Conservation (phyloP, 2,113 vertebrate species). For the Rhinogobius similis region DNA sequence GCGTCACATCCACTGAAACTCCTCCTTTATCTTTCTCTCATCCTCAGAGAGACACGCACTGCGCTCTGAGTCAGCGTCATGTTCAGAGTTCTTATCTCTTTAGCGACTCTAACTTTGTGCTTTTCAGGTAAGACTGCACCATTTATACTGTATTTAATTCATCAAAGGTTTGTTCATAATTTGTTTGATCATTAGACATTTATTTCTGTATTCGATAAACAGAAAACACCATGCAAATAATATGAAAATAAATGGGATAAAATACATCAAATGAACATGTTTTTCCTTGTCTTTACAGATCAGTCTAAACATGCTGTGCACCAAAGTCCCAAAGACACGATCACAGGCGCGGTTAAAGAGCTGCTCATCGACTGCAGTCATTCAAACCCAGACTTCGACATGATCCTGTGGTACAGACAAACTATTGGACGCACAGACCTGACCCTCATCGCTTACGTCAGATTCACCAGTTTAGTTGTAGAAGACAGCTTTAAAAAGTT, state of each 20-base stretch:
- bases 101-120: background rate
- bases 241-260: background rate
- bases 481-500: conserved; percentile 18
- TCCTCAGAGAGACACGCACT: background rate
- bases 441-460: conserved; percentile 19
- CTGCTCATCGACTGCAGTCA: conserved; percentile 40
- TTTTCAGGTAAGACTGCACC: background rate
- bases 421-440: conserved; percentile 14
- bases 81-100: background rate
- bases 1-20: background rate
- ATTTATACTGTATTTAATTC: background rate
- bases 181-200: too few relatives aligned
- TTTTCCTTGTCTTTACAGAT: background rate
- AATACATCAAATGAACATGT: too few relatives aligned
- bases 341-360: conserved; percentile 14
- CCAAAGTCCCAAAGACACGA: conserved; percentile 34
- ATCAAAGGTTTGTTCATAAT: too few relatives aligned
- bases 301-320: background rate
- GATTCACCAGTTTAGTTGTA: background rate
- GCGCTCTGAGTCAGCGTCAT: background rate
- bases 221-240: too few relatives aligned
- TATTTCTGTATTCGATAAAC: too few relatives aligned
- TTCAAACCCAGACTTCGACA: conserved; percentile 5
- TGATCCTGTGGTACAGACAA: conserved; percentile 55
- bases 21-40: background rate